phyloP scores from a whole-genome alignment of 2,113 vertebrate species.

The Forbesichthys papilliferus region DNA sequence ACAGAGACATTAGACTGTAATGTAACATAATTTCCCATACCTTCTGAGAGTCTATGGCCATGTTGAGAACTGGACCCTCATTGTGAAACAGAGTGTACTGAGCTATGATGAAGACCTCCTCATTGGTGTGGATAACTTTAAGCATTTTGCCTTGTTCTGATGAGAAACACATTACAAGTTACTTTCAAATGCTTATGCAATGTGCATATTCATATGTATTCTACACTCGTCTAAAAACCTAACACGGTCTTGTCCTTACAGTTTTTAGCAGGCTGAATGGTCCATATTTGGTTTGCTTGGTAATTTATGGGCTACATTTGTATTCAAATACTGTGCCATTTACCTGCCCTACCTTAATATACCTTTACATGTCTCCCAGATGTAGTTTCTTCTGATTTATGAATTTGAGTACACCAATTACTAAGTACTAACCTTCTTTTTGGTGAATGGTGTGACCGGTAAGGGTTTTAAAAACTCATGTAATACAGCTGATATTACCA shows the following conservation, averaged over 20 bases:
- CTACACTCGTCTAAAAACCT: too few species aligned
- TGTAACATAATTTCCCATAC: constrained; percentile 41
- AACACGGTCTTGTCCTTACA: too few species aligned
- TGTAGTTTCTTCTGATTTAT: not conserved
- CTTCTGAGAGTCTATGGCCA: constrained; percentile 78
- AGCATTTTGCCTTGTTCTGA: constrained; percentile 82
- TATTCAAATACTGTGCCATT: not conserved
- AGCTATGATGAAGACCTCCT: constrained; percentile 78
- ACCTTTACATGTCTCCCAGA: not conserved
- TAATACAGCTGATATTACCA: too few species aligned
- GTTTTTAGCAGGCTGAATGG: too few species aligned
- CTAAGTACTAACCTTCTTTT: not conserved
- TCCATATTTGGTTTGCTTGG: not conserved
- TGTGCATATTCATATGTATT: too few species aligned
- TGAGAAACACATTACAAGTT: constrained; percentile 1
- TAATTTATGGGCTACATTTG: not conserved
- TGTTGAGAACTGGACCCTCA: constrained; percentile 76
- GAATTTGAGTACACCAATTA: not conserved
- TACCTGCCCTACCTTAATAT: not conserved
- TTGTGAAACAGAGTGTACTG: constrained; percentile 79
- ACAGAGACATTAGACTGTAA: not conserved
- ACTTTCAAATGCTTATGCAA: too few species aligned
- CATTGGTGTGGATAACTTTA: constrained; percentile 77
- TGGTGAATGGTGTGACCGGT: not conserved
- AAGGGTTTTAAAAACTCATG: too few species aligned